A percentile compares a stretch with the other conserved stretches of the same genome.
phyloP scores from a whole-genome alignment of 2,888 invertebrate genomes.

The Leptopilina syphax region DNA sequence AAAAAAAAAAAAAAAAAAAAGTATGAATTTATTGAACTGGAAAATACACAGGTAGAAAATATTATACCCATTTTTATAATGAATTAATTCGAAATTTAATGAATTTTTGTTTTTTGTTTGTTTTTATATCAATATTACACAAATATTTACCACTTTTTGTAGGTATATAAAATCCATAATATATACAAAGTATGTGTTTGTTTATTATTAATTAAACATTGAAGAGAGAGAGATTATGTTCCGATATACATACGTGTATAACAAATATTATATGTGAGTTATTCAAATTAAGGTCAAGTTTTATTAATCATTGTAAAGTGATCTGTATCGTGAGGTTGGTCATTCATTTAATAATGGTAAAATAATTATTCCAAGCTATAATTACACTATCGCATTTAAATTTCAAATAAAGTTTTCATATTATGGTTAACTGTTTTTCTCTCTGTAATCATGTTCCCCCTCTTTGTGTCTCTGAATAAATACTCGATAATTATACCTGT shows the following conservation, averaged over 20 bases:
- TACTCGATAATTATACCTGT: background rate
- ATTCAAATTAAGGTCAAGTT: constrained; percentile 3
- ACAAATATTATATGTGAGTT: background rate
- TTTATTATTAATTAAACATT: background rate
- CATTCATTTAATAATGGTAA: background rate
- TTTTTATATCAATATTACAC: too few relatives aligned
- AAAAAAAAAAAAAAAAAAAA: background rate
- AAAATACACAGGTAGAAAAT: background rate
- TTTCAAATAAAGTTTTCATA: background rate
- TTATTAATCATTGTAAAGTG: background rate
- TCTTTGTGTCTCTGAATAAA: background rate
- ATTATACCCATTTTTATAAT: too few relatives aligned
- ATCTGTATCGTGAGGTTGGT: background rate
- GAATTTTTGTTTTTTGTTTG: too few relatives aligned
- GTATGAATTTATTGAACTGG: background rate
- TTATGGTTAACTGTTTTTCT: constrained; percentile 1
- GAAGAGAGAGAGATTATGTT: background rate
- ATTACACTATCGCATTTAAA: background rate
- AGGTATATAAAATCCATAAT: too few relatives aligned
- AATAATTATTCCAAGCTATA: background rate
- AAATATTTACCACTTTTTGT: too few relatives aligned
- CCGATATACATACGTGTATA: too few relatives aligned
- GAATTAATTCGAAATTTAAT: too few relatives aligned
- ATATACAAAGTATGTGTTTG: too few relatives aligned
- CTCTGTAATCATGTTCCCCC: background rate